phyloP scores from a whole-genome alignment of 2,113 vertebrate genomes.

The Catharus minimus region DNA sequence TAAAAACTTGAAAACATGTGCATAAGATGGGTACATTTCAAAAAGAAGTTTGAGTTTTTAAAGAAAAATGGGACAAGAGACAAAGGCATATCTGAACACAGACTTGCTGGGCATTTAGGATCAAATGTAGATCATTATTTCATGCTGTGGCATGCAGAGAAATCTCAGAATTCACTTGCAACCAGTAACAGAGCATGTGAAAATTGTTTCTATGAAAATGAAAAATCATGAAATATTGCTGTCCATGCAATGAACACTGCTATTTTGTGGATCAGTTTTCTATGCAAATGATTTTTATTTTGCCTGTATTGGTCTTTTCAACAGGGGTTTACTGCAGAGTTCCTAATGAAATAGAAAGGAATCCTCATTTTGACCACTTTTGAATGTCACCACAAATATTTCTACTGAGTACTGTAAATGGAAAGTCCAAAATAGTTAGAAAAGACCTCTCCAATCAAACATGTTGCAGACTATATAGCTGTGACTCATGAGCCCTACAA shows the following conservation, averaged over 20 bases:
- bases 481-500: background rate
- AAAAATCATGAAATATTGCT: background rate
- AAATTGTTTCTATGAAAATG: background rate
- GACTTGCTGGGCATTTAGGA: background rate
- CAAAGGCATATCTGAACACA: background rate
- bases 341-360: background rate
- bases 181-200: background rate
- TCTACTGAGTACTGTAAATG: background rate
- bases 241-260: background rate
- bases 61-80: background rate
- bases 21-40: background rate
- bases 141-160: background rate
- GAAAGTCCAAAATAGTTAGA: background rate
- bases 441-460: background rate
- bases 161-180: background rate
- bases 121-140: background rate
- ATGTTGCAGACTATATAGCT: background rate
- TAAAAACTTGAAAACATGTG: background rate
- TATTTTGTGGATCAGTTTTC: background rate
- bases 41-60: background rate
- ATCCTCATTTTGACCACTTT: background rate
- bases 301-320: background rate
- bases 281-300: background rate
- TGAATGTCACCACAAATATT: background rate
- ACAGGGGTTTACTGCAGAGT: background rate